Percentiles rank a stretch among this genome's conserved stretches.
These are phyloP conservation scores for Hemaris fuciformis DNA, from an alignment of 2,888 invertebrate species.

Conservation along the genomic window DNA sequence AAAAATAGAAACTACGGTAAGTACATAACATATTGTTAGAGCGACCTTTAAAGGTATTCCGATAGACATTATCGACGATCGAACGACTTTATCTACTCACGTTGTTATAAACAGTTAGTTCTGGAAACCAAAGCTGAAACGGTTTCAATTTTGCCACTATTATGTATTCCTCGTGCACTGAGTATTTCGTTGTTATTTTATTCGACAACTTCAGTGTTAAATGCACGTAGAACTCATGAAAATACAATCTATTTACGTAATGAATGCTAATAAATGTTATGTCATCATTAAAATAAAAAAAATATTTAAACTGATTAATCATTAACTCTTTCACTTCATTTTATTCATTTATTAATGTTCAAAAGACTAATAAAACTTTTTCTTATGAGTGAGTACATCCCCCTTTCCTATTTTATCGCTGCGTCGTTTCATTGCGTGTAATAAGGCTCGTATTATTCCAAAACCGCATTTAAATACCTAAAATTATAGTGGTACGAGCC, in stretches of 20 bases:
- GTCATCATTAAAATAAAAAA: no score
- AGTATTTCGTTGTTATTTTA: not conserved
- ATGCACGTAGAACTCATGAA: not conserved
- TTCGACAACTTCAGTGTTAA: not conserved
- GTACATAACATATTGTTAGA: constrained; percentile 35
- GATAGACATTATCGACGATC: constrained; percentile 49
- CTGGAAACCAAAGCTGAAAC: constrained; percentile 45
- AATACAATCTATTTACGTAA: not conserved
- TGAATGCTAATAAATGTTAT: no score
- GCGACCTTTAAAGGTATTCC: constrained; percentile 40
- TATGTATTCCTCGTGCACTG: constrained; percentile 24
- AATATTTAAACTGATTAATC: no score
- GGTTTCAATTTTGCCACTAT: constrained; percentile 42
- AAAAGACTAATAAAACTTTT: not conserved
- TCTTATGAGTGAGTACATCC: no score
- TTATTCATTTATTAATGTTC: no score
- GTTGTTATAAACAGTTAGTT: constrained; percentile 54
- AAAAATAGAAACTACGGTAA: constrained; percentile 20
- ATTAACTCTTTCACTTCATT: no score
- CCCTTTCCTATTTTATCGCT: not conserved
- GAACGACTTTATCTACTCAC: constrained; percentile 58
- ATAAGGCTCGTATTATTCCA: not conserved
- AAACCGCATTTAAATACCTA: not conserved
- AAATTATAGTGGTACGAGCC: not conserved
- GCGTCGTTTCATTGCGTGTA: not conserved